Evolutionary conservation across 2,888 invertebrate species (phyloP), one percentile per base, ranked within the genome.

Genomic region (Exephanes ischioxanthus): DNA sequence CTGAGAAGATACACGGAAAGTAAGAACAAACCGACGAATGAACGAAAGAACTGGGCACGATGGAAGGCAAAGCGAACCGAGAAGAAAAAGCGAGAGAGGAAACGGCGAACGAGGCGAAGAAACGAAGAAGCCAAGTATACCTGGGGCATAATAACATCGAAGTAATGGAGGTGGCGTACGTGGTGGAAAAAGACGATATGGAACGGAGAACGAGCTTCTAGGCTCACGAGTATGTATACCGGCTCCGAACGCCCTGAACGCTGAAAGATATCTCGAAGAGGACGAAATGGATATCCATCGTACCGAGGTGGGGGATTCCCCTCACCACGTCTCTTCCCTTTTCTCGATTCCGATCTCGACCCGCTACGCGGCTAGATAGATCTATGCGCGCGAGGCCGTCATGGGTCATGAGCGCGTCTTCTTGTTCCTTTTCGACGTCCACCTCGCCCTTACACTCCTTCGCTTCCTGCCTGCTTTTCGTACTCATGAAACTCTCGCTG

Each of bases 91-190:
- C 71, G 41, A 45, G 55, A 48, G 61, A 61, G n/a, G 33, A 51
- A 63, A 48, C 11, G 51, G 51, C 37, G 45, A 73, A 37, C 33
- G 67, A 37, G 45, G 45, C 45, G 41, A 37, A 67, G 33, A 16
- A 68, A 68, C 51, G 26, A 63, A 19, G 37, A 16, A 53, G 33
- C 66, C 16, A 45, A 30, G 53, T n/a, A 16, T 30, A 73, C 84
- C 83, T 87, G 89, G 81, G 89, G 88, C 89, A 91, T 91, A 91
- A 90, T 92, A 92, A 92, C 91, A 91, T 91, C 91, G 89, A 88
- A 90, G 90, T 92, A 92, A 92, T 91, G 90, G 90, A 90, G 89
- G 91, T 89, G 89, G 89, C 89, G 88, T 91, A 89, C 90, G 90
- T 89, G 90, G 90, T 85, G 83, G 80, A 84, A 73, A 81, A 73